Evolutionary conservation across 2,888 invertebrate genomes (phyloP).

Genomic region (Gisinianus flammeolus): DNA sequence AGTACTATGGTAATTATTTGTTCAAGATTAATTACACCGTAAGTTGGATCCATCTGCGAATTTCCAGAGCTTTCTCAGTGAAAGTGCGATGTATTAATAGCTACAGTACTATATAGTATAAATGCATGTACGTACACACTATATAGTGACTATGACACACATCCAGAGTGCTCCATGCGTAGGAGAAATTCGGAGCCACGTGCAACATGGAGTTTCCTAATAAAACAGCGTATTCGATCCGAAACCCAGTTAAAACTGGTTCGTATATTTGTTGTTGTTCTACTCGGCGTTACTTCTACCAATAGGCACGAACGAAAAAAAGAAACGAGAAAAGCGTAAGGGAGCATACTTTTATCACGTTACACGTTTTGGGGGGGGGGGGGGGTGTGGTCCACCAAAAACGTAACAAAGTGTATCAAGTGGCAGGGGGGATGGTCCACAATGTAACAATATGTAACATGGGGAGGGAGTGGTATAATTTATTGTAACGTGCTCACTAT

Average conservation of each 20-base stretch:
- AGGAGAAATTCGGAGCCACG: background rate
- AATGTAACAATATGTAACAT: no score
- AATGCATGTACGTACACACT: background rate
- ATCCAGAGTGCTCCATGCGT: background rate
- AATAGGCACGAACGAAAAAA: background rate
- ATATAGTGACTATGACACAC: no score
- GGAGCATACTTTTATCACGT: no score
- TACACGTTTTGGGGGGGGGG: no score
- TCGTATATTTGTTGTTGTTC: background rate
- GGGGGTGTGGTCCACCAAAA: background rate
- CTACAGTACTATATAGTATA: background rate
- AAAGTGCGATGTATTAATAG: background rate
- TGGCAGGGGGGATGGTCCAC: background rate
- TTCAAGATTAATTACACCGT: no score
- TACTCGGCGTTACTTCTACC: background rate
- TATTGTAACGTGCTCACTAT: no score
- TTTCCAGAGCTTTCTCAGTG: no score
- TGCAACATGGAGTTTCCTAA: background rate
- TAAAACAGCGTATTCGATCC: background rate
- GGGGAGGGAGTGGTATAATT: no score
- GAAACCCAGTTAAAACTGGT: background rate
- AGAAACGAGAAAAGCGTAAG: background rate
- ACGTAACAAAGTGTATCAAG: background rate
- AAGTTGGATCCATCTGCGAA: no score
- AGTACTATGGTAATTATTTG: no score